Base-by-base conservation (phyloP, 2,113 vertebrate species). In the Vulpes lagopus region DNA sequence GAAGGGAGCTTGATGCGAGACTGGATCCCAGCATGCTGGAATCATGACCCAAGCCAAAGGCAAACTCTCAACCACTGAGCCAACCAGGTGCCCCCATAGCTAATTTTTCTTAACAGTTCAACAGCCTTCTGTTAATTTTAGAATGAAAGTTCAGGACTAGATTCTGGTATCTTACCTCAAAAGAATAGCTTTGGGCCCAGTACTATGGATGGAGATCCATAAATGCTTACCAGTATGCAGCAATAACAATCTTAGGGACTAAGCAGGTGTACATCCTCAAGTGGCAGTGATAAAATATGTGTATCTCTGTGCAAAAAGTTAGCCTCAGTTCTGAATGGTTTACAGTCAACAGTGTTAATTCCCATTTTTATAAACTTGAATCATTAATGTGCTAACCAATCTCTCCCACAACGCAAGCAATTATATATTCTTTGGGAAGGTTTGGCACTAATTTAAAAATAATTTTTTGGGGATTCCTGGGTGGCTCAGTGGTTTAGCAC, bases 31-130 rank as follows among this genome's bases (percentile, higher is more conserved):
- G 43, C 6, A 43, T 43, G 43, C 43, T 7, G 43, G 43, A 43
- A 43, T 7, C 43, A 43, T 7, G 43, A 43, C 43, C 43, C 43
- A 43, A 43, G 43, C 43, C 43, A 43, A 43, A 43, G 43, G 43
- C 43, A 43, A 43, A 43, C 43, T 43, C 43, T 43, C 43, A 7
- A 43, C 43, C 43, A 43, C 43, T 43, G 43, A 43, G 43, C 43
- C 43, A 43, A 43, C 43, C 43, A 43, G 43, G 43, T 43, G 43
- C 43, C 43, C 43, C 25, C 51, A 82, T 49, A 22, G 22, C 43
- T 51, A 59, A 80, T 20, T 90, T 95, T 88, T 76, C 73, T 91
- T 49, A 91, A 79, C 43, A 89, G 55, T 89, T 85, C 49, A 95
- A 3, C 14, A 85, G 3, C 65, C 49, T 38, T 11, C 16, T 53